Percentiles rank a stretch among this genome's conserved stretches.
Conservation (phyloP, 2,888 invertebrate genomes). For the Argyra leucocephala region DNA sequence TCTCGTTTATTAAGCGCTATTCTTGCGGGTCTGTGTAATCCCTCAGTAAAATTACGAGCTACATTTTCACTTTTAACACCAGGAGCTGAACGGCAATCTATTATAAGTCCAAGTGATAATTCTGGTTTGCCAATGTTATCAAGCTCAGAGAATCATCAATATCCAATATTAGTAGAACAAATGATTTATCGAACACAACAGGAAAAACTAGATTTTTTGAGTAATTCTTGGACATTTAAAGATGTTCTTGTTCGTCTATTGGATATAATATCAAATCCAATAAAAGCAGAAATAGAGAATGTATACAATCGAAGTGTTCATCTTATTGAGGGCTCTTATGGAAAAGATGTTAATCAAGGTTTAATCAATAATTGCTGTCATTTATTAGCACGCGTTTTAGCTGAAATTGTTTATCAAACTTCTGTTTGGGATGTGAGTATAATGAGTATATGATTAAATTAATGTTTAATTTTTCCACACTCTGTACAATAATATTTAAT, state of each 20-base stretch:
- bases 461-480: neutral
- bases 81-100: constrained; percentile 40
- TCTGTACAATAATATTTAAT: neutral
- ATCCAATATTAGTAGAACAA: constrained; percentile 67
- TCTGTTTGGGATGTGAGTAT: constrained; percentile 59
- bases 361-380: constrained; percentile 63
- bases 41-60: constrained; percentile 61
- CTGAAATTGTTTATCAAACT: constrained; percentile 75
- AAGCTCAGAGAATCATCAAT: constrained; percentile 58
- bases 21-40: constrained; percentile 73
- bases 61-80: constrained; percentile 61
- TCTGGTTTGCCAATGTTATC: constrained; percentile 58
- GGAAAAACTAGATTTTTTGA: constrained; percentile 40
- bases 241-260: constrained; percentile 76
- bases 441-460: neutral
- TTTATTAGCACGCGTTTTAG: constrained; percentile 70
- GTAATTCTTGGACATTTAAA: constrained; percentile 49
- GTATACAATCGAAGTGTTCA: constrained; percentile 37
- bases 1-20: constrained; percentile 64
- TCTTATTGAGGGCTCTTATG: constrained; percentile 32
- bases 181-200: constrained; percentile 60
- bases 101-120: constrained; percentile 59
- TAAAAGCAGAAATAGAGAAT: constrained; percentile 47
- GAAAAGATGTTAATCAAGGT: constrained; percentile 46
- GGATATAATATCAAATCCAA: constrained; percentile 71